A percentile compares a stretch with the other conserved stretches of the same genome.
Conservation (phyloP, 2,113 vertebrate genomes). For the Monarcha castaneiventris region DNA sequence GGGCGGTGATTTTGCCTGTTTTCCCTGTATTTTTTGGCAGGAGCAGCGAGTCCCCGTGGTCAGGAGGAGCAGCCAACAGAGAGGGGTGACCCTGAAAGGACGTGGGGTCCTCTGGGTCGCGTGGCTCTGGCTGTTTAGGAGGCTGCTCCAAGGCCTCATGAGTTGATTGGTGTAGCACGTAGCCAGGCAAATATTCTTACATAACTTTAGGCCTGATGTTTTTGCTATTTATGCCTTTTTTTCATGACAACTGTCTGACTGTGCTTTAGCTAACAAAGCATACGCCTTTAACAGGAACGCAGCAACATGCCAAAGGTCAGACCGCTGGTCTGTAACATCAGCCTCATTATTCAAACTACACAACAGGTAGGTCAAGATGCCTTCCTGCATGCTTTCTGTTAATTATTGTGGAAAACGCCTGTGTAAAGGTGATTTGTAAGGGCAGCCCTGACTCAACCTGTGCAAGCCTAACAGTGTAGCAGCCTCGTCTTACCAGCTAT, state of each 20-base stretch:
- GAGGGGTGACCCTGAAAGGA: background rate
- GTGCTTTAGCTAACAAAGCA: background rate
- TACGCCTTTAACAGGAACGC: background rate
- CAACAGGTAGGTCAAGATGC: background rate
- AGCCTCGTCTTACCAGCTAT: background rate
- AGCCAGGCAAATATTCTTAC: background rate
- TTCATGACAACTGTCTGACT: background rate
- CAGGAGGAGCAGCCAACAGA: background rate
- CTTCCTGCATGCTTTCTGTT: background rate
- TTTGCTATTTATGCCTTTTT: background rate
- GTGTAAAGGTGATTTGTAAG: background rate
- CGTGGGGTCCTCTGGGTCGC: fast-evolving
- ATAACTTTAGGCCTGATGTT: background rate
- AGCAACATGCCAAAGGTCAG: background rate
- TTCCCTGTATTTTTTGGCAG: background rate
- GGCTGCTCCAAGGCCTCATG: background rate
- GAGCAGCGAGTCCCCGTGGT: fast-evolving
- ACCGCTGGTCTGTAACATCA: background rate
- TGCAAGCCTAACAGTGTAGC: background rate
- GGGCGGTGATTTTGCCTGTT: background rate
- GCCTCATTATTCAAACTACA: background rate
- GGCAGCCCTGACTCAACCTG: background rate
- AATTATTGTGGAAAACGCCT: background rate
- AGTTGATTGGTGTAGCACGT: background rate
- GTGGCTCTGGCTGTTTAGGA: background rate